These are phyloP conservation scores for Octopus sinensis DNA, from an alignment of 1,140 invertebrate species.

Conservation along the genomic window DNA sequence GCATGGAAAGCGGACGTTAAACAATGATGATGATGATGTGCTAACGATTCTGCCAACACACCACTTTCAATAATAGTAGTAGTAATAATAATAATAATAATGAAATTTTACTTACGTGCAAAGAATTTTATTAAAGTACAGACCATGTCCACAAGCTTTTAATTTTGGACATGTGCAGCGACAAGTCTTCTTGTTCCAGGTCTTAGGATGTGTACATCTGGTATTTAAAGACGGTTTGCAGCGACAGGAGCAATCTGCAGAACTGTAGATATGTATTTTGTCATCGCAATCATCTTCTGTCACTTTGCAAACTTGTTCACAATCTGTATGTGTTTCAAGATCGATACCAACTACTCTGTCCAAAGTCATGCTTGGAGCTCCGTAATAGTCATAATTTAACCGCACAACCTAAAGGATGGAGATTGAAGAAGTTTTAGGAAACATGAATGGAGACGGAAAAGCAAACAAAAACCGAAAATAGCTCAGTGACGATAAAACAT, in stretches of 20 bases:
- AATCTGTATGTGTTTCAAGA: not conserved
- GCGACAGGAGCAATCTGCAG: not conserved
- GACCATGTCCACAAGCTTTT: not conserved
- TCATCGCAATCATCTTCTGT: not conserved
- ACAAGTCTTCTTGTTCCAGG: not conserved
- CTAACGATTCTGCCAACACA: too few species aligned
- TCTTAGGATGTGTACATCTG: not conserved
- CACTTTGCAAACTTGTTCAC: not conserved
- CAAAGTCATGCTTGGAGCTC: too few species aligned
- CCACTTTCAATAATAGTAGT: too few species aligned
- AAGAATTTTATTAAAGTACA: not conserved
- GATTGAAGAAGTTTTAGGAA: too few species aligned
- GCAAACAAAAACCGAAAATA: too few species aligned
- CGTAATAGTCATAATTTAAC: too few species aligned
- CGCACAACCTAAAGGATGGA: too few species aligned
- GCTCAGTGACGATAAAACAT: too few species aligned
- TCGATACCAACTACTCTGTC: not conserved
- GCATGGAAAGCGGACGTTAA: too few species aligned
- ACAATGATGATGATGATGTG: too few species aligned
- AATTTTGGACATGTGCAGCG: not conserved
- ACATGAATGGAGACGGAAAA: too few species aligned
- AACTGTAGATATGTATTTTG: not conserved
- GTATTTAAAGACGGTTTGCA: not conserved
- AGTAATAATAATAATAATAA: too few species aligned
- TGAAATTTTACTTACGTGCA: not conserved